These are phyloP conservation scores for Apteryx mantelli DNA, from an alignment of 2,113 vertebrate genomes.

Conservation along the genomic window DNA sequence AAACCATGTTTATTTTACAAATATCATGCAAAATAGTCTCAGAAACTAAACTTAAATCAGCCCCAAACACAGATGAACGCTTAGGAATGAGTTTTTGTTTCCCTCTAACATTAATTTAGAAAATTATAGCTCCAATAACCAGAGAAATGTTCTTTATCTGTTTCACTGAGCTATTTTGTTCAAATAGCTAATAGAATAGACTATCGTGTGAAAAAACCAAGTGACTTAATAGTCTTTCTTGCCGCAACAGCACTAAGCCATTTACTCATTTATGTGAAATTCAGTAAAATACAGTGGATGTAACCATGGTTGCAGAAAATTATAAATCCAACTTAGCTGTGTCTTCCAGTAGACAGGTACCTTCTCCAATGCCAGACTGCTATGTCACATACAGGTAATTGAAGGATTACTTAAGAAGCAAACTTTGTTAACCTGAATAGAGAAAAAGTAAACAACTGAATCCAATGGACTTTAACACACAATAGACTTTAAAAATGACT, in stretches of 20 bases:
- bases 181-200: not conserved
- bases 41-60: not conserved
- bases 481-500: not conserved
- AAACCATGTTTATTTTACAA: not conserved
- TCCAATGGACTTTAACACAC: not conserved
- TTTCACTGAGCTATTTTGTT: not conserved
- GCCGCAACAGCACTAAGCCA: not conserved
- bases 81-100: not conserved
- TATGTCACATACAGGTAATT: not conserved
- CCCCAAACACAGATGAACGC: not conserved
- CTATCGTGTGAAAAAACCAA: not conserved
- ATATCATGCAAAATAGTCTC: not conserved
- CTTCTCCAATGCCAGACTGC: not conserved
- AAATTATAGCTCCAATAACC: not conserved
- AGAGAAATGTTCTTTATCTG: not conserved
- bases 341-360: not conserved
- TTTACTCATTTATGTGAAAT: not conserved
- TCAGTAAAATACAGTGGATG: not conserved
- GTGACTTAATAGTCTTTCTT: not conserved
- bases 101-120: not conserved
- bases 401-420: not conserved
- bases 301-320: slow-evolving; percentile 6
- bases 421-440: not conserved
- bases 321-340: not conserved
- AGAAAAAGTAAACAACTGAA: not conserved